Conservation (phyloP, 2,888 invertebrate species). For the Seira musarum region DNA sequence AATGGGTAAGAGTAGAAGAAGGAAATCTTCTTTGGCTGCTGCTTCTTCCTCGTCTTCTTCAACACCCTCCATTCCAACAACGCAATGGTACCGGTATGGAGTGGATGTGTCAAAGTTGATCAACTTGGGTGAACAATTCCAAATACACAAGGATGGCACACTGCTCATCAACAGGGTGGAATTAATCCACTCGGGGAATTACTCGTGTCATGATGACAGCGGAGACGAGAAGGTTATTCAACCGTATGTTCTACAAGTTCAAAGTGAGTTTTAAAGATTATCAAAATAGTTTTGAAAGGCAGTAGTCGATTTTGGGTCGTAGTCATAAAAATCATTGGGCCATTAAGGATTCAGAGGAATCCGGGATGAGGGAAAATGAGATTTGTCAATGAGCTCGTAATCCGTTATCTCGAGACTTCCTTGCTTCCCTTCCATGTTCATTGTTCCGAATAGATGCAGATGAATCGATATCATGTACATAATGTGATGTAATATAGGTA, state of each 20-base stretch:
- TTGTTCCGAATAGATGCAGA: no score
- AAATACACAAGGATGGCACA: slow-evolving; percentile 79
- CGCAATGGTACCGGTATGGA: slow-evolving; percentile 59
- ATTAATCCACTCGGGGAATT: slow-evolving; percentile 83
- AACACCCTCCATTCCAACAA: slow-evolving; percentile 32
- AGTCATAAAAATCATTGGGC: no score
- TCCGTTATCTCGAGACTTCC: no score
- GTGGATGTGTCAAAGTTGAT: slow-evolving; percentile 62
- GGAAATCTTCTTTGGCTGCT: slow-evolving; percentile 17
- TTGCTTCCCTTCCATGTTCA: no score
- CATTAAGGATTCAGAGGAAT: no score
- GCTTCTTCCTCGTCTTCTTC: slow-evolving; percentile 14
- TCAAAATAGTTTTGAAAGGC: no score
- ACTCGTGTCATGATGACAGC: slow-evolving; percentile 81
- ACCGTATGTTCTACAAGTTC: slow-evolving; percentile 81
- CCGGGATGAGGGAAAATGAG: no score
- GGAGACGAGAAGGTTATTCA: slow-evolving; percentile 81
- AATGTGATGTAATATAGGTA: no score
- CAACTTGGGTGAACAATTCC: slow-evolving; percentile 73
- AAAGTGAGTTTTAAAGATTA: slow-evolving; percentile 76
- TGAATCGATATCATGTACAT: no score
- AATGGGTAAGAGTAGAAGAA: background rate
- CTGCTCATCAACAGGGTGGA: slow-evolving; percentile 82
- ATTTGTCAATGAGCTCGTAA: no score
- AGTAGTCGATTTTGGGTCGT: no score